A percentile compares a stretch with the other conserved stretches of the same genome.
These are phyloP conservation scores for Axis porcinus DNA, from an alignment of 2,113 vertebrate genomes.

Conservation along the genomic window DNA sequence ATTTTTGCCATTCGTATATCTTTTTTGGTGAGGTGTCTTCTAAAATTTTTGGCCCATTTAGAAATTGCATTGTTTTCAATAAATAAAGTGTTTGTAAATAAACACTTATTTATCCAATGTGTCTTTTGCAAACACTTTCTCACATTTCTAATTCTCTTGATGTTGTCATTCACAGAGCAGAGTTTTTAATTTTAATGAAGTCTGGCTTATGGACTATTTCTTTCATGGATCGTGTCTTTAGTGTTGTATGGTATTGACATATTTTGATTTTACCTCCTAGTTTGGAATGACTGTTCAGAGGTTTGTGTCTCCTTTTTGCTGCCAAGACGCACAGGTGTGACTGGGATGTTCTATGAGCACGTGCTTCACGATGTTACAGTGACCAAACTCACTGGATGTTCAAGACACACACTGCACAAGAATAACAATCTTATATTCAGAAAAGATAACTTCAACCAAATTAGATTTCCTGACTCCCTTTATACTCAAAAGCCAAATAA, in stretches of 20 bases:
- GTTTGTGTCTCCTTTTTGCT: neutral
- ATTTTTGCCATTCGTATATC: neutral
- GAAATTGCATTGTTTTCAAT: neutral
- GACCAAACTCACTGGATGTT: neutral
- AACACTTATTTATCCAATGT: neutral
- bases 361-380: neutral
- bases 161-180: neutral
- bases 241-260: neutral
- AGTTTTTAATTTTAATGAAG: neutral
- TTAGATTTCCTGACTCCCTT: neutral
- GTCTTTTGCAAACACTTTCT: neutral
- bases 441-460: neutral
- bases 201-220: neutral
- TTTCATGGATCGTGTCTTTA: neutral
- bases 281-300: neutral
- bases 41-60: neutral
- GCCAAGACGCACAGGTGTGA: neutral
- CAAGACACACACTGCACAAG: neutral
- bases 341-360: neutral
- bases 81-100: neutral
- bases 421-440: neutral
- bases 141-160: neutral
- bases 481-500: neutral
- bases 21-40: neutral
- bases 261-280: neutral